Percentiles rank a stretch among this genome's conserved stretches.
Evolutionary conservation across 2,797 vertebrate species (phyloP).

Genomic region (Coendou prehensilis): DNA sequence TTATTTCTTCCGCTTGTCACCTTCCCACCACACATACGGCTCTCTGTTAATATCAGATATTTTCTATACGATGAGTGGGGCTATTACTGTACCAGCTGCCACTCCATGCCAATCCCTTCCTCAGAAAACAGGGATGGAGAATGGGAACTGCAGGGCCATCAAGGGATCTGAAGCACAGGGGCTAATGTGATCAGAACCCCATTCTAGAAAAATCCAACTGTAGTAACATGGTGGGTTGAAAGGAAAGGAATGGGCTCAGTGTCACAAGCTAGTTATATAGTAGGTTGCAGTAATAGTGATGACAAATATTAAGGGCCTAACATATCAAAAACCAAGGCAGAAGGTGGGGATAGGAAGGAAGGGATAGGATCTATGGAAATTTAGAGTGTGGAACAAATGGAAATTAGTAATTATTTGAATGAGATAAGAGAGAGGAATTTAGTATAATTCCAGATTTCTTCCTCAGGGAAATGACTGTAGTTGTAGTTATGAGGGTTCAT

Average conservation of each 20-base stretch:
- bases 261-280: background rate
- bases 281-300: background rate
- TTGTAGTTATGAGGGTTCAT: background rate
- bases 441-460: background rate
- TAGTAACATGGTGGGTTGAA: background rate
- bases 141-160: background rate
- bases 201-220: slow-evolving; percentile 1
- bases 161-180: background rate
- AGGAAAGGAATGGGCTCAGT: background rate
- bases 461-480: background rate
- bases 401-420: background rate
- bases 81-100: background rate
- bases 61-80: background rate
- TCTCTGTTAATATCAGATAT: background rate
- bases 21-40: background rate
- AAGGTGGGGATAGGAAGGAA: background rate
- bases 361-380: background rate
- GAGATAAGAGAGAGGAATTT: background rate
- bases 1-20: slow-evolving; percentile 11
- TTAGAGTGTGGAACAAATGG: background rate
- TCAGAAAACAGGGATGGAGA: background rate
- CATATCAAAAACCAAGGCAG: background rate
- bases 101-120: background rate
- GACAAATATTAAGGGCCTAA: background rate
- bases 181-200: background rate